Conservation (phyloP, 2,113 vertebrate genomes). For the Enhydra lutris region DNA sequence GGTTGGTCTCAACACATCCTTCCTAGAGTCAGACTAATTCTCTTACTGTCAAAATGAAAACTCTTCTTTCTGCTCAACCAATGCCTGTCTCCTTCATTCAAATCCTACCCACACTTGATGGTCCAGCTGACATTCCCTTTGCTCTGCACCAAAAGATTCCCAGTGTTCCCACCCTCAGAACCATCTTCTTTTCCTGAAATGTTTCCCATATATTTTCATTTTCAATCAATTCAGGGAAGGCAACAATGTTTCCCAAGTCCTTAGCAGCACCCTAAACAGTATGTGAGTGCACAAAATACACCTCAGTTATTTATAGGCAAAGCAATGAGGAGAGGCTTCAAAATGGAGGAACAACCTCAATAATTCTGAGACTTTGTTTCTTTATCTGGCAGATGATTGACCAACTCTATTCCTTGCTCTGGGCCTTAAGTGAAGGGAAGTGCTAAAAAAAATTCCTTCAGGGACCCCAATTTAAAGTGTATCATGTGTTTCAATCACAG, state of each 20-base stretch:
- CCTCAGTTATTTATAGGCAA: neutral
- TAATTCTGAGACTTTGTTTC: neutral
- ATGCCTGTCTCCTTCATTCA: neutral
- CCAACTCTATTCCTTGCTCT: slow-evolving; percentile 6
- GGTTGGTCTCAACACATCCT: neutral
- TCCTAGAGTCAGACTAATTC: neutral
- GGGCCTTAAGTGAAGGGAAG: neutral
- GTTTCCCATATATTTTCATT: neutral
- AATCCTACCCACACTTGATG: neutral
- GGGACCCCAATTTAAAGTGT: neutral
- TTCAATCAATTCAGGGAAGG: neutral
- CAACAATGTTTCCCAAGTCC: neutral
- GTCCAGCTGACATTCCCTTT: neutral
- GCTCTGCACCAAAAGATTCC: neutral
- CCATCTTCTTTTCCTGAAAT: neutral
- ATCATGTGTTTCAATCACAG: neutral
- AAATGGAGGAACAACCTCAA: neutral
- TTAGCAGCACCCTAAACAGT: neutral
- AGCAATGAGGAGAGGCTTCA: neutral
- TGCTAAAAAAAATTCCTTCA: neutral
- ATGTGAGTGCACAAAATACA: neutral
- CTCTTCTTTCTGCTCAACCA: neutral
- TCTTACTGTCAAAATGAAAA: neutral
- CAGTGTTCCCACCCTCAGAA: neutral
- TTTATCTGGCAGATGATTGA: neutral